phyloP scores from a whole-genome alignment of 2,797 vertebrate genomes.

The Diceros bicornis region DNA sequence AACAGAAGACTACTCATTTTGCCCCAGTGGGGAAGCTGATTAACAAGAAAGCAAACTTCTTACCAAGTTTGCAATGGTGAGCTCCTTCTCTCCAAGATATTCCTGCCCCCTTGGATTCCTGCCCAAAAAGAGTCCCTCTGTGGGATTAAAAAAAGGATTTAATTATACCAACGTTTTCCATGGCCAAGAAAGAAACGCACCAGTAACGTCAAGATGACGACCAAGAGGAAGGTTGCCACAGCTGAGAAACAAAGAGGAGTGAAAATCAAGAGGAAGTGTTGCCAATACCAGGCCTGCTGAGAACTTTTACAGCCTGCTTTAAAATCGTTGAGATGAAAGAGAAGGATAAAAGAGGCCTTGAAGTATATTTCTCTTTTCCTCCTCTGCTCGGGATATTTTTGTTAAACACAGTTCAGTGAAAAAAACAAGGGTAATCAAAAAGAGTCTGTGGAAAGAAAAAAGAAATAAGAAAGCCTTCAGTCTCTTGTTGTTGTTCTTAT shows the following conservation, averaged over 20 bases:
- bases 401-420: neutral
- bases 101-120: neutral
- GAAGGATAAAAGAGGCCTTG: neutral
- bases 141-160: neutral
- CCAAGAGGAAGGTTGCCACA: neutral
- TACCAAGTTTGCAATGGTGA: neutral
- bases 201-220: neutral
- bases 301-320: neutral
- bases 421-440: conserved; percentile 21
- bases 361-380: neutral
- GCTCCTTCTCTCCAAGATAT: neutral
- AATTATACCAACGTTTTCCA: conserved; percentile 6
- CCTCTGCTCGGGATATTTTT: neutral
- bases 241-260: neutral
- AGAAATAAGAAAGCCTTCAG: neutral
- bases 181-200: neutral
- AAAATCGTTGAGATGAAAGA: conserved; percentile 27
- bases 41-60: neutral
- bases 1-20: neutral
- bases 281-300: neutral
- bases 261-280: neutral
- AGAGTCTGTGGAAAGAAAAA: neutral
- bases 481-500: neutral
- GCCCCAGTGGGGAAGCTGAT: neutral
- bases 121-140: neutral